A percentile compares a stretch with the other conserved stretches of the same genome.
phyloP scores from a whole-genome alignment of 2,113 vertebrate genomes.

The Xenopus borealis region DNA sequence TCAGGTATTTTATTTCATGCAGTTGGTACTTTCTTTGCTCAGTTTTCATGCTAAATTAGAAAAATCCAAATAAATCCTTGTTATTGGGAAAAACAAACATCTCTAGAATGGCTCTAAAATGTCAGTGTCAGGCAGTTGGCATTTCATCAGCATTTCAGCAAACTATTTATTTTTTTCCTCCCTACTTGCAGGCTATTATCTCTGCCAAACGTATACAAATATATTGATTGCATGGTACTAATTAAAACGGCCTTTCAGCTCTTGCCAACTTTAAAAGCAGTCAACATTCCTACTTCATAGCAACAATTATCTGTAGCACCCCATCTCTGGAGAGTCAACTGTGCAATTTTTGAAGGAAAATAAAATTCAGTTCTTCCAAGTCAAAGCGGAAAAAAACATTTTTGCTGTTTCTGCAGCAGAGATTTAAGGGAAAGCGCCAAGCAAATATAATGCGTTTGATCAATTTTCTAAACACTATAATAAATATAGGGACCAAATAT shows the following conservation, averaged over 20 bases:
- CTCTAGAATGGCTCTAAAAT: constrained; percentile 27
- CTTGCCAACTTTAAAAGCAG: constrained; percentile 1
- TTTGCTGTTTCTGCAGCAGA: too few species aligned
- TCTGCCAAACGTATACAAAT: constrained; percentile 14
- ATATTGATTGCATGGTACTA: constrained; percentile 17
- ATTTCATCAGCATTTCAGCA: constrained; percentile 22
- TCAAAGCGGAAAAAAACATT: too few species aligned
- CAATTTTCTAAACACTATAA: too few species aligned
- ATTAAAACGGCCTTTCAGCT: constrained; percentile 12
- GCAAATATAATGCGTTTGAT: too few species aligned
- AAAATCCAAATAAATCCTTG: constrained; percentile 6
- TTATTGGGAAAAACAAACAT: constrained; percentile 25
- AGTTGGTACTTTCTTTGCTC: constrained; percentile 7
- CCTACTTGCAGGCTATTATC: constrained; percentile 7
- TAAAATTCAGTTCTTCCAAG: not conserved
- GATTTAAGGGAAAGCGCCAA: too few species aligned
- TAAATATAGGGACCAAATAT: too few species aligned
- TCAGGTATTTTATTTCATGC: constrained; percentile 1
- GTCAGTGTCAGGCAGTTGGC: constrained; percentile 33
- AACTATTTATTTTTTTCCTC: not conserved
- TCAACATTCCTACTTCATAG: not conserved
- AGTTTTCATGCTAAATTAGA: constrained; percentile 17
- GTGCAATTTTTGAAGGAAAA: not conserved
- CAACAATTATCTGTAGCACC: constrained; percentile 4
- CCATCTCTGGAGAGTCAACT: not conserved